These are phyloP conservation scores for Sinocyclocheilus maitianheensis DNA, from an alignment of 2,113 vertebrate genomes.

Conservation along the genomic window DNA sequence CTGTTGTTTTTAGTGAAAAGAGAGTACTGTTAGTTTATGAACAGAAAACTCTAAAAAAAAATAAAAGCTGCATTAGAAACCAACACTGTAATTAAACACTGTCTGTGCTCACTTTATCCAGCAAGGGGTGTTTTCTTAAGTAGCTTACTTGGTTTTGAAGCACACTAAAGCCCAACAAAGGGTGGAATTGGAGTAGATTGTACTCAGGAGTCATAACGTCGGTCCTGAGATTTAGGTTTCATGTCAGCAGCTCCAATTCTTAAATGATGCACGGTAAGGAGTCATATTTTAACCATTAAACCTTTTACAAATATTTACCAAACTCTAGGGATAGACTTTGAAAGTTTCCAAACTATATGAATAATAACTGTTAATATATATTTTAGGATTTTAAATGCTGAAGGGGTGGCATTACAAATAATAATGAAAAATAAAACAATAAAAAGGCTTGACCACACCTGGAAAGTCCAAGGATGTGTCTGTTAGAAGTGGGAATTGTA, in stretches of 20 bases:
- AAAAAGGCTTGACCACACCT: neutral
- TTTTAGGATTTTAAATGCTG: neutral
- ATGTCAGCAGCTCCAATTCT: slow-evolving; percentile 35
- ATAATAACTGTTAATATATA: neutral
- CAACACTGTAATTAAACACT: slow-evolving; percentile 5
- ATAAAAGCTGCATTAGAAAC: neutral
- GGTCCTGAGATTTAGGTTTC: slow-evolving; percentile 37
- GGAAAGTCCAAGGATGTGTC: slow-evolving; percentile 14
- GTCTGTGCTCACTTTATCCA: slow-evolving; percentile 9
- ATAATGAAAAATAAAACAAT: neutral
- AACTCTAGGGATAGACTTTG: neutral
- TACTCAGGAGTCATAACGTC: slow-evolving; percentile 46
- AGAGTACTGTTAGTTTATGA: neutral
- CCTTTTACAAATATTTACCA: neutral
- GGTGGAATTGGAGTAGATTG: slow-evolving; percentile 44
- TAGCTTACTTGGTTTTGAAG: slow-evolving; percentile 37
- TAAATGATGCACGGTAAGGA: slow-evolving; percentile 6
- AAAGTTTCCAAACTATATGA: neutral
- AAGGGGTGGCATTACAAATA: neutral
- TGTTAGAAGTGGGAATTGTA: neutral
- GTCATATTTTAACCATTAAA: slow-evolving; percentile 36
- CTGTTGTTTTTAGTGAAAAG: neutral
- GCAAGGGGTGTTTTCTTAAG: slow-evolving; percentile 17
- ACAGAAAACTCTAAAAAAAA: neutral
- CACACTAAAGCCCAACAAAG: slow-evolving; percentile 23